These are phyloP conservation scores for Pyxicephalus adspersus DNA, from an alignment of 2,113 vertebrate species.

Conservation along the genomic window DNA sequence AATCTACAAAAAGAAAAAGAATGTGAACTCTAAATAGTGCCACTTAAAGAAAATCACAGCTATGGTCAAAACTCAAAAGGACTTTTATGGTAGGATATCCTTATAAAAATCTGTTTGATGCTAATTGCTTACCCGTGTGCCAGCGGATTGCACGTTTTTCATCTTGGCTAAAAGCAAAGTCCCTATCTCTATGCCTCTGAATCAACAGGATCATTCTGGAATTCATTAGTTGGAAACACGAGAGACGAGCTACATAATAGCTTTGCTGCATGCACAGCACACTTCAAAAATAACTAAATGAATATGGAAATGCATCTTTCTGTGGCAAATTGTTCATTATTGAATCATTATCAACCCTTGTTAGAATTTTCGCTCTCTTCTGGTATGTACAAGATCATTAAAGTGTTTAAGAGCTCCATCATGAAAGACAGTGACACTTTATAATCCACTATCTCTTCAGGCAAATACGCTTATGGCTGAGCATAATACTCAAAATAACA, in stretches of 20 bases:
- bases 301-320: conserved; percentile 76
- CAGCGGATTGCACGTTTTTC: conserved; percentile 64
- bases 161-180: conserved; percentile 65
- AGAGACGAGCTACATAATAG: conserved; percentile 70
- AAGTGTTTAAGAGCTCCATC: conserved; percentile 74
- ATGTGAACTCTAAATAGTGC: conserved; percentile 61
- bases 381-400: conserved; percentile 73
- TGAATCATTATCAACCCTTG: conserved; percentile 75
- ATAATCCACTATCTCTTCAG: conserved; percentile 74
- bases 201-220: conserved; percentile 74
- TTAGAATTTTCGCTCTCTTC: conserved; percentile 75
- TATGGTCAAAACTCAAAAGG: conserved; percentile 39
- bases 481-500: conserved; percentile 72
- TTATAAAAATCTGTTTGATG: conserved; percentile 62
- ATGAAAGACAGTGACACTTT: conserved; percentile 72
- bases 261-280: conserved; percentile 73
- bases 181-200: conserved; percentile 64
- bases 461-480: conserved; percentile 73
- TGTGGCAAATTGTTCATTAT: conserved; percentile 74
- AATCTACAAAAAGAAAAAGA: conserved; percentile 44
- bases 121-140: conserved; percentile 59
- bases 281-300: conserved; percentile 76
- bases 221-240: conserved; percentile 73
- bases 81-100: conserved; percentile 28
- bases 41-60: conserved; percentile 48